Conservation (phyloP, 2,888 invertebrate species). For the Chymomyza caudatula region DNA sequence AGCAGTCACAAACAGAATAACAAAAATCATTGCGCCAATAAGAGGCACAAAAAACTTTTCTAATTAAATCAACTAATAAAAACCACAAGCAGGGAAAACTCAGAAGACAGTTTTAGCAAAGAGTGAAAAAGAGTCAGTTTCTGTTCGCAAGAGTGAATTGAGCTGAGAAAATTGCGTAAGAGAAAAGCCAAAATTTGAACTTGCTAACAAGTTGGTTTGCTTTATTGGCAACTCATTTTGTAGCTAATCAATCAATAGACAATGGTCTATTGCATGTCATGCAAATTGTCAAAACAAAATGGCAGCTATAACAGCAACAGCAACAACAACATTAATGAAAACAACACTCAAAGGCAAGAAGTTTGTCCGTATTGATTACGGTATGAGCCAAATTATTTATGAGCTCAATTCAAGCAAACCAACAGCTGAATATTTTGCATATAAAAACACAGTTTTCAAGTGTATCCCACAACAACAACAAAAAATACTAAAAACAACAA, state of each 20-base stretch:
- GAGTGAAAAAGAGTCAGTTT: too few relatives aligned
- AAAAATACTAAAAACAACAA: neutral
- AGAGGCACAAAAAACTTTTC: neutral
- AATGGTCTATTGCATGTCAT: neutral
- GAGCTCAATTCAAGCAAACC: neutral
- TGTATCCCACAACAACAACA: neutral
- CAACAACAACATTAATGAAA: neutral
- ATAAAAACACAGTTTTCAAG: neutral
- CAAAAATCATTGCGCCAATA: neutral
- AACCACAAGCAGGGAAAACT: neutral
- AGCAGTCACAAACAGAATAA: neutral
- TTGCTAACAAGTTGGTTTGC: neutral
- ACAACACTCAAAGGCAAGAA: neutral
- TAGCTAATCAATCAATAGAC: constrained; percentile 1
- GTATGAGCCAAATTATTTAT: neutral
- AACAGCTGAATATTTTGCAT: neutral
- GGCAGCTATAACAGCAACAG: neutral
- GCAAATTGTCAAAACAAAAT: neutral
- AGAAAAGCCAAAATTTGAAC: neutral
- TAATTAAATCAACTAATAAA: neutral
- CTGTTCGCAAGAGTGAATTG: too few relatives aligned
- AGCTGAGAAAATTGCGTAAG: too few relatives aligned
- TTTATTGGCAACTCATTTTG: neutral
- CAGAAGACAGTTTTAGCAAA: too few relatives aligned
- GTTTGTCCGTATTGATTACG: neutral